Evolutionary conservation across 2,113 vertebrate genomes (phyloP), one percentile per base, ranked within the genome.

Genomic region (Spea multiplicata): DNA sequence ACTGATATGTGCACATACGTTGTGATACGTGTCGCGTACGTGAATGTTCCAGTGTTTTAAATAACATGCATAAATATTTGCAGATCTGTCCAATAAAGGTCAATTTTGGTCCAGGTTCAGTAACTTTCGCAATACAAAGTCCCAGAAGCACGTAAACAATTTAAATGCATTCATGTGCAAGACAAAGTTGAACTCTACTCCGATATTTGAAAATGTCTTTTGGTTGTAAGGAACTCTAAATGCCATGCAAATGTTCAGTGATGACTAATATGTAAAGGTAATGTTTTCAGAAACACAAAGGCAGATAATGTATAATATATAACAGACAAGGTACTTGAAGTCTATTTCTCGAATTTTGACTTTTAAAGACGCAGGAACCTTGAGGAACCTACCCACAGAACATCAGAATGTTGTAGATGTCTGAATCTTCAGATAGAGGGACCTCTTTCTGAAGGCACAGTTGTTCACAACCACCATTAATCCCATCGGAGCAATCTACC

Each of bases 361-460:
- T 10, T 53, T 6, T 8, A 53, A 53, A 12, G 50, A 53, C 10
- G 50, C 50, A 12, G 50, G 6, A 8, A 6, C 50, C 50, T 48
- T 44, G 4, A 14, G 16, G 12, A 53, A 83, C 95, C 95, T 88
- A 99, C 97, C 97, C 97, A 0, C 97, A 99, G 89, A 98, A 97
- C 97, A 99, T 99, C 85, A 97, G 95, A 85, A 99, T 99, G 88
- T 99, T 99, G 91, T 99, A 99, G 66, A 96, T 87, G 4, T 94
- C 87, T 0, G 96, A 93, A 62, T 99, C 97, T 0, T 99, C 97
- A 0, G 96, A 94, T 70, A 99, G 90, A 45, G 97, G 96, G 0
- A 94, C 94, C 89, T 95, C 94, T 90, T 98, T 96, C 88, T 99
- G 97, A 59, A 99, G 95, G 85, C 97, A 99, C 83, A 99, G 94